Base-by-base conservation (phyloP, 1,140 invertebrate genomes). In the Macrotrachela quadricornifera region DNA sequence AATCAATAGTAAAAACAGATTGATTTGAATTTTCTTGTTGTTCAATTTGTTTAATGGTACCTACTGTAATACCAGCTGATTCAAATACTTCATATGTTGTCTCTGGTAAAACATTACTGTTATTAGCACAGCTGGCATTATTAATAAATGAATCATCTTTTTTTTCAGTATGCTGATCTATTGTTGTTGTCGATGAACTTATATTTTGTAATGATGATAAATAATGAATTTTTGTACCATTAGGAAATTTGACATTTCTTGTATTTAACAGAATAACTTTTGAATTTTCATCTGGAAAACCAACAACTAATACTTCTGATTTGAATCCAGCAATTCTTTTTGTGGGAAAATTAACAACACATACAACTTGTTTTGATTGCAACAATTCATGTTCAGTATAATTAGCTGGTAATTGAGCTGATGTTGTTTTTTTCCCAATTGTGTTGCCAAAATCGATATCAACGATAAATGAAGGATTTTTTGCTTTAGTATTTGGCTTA, bases 71-170 rank as follows among this genome's bases (percentile, higher is more conserved):
- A 30, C 21, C 21, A 30, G 21, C 21, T 30, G 21, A 30, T 30
- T 30, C 21, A 30, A 30, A 30, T 30, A 30, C 21, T 17, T 40
- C 1, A 15, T 49, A 54, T 46, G 48, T 37, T 14, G 42, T 17
- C 39, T 48, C 46, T 43, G 48, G 48, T 16, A 54, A 46, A 37
- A 54, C 16, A 21, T 6, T 15, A 10, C 46, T 54, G 39, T 30
- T 30, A 17, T 44, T 46, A 9, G 41, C 6, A 38, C 48, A 39
- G 18, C 48, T 46, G 10, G 48, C 46, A 12, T 46, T 46, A 45
- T 54, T 54, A 10, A 54, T 21, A 16, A 49, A 43, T 49, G 46
- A 18, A 4, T 46, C 53, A 45, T 49, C 48, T 41, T 44, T 17
- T 49, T 54, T 46, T 14, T 49, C n/a, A 18, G 15, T 48, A 49